Base-by-base conservation (phyloP, 2,888 invertebrate species). In the Acanthococcus lagerstroemiae region DNA sequence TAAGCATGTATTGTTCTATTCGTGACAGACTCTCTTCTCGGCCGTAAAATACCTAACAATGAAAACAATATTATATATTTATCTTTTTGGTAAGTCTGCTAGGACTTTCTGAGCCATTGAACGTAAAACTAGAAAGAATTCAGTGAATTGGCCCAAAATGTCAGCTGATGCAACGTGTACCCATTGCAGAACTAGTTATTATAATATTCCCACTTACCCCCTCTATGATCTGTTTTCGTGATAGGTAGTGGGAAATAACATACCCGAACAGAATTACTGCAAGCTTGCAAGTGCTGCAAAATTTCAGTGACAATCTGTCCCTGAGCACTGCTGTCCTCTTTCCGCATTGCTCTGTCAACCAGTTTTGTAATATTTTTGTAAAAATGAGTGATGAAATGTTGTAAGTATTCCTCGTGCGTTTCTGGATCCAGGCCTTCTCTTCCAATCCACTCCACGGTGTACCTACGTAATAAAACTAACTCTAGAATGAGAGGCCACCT, bases 381-480 rank as follows among this genome's bases (percentile, higher is more conserved):
- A 78, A 95, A 96, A 75, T 95, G 94, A 0, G 90, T 85, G 70
- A 94, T 91, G 76, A 96, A 96, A 73, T 94, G 89, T 74, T 90
- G 90, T 15, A 96, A 79, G 74, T 96, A 97, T 74, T 95, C 95
- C 66, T 88, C 84, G 73, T 96, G 95, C 0, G 94, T 92, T 74
- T 95, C 94, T 2, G 84, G 83, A 73, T 95, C 94, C 27, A 97
- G 79, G 27, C 96, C 96, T 75, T 95, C 94, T 56, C 95, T 83
- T 0, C 95, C 95, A 52, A 93, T 91, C 97, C 97, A 97, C 75
- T 96, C 95, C 0, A 97, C 92, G 0, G 90, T 92, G 73, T 93
- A 93, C 72, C 92, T 91, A 52, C 15, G n/a, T n/a, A n/a, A 44
- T 66, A 37, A 37, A 9, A 37, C 12, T 7, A 9, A 37, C 12